These are phyloP conservation scores for Pipistrellus pipistrellus DNA, from an alignment of 2,797 vertebrate species.

Conservation along the genomic window DNA sequence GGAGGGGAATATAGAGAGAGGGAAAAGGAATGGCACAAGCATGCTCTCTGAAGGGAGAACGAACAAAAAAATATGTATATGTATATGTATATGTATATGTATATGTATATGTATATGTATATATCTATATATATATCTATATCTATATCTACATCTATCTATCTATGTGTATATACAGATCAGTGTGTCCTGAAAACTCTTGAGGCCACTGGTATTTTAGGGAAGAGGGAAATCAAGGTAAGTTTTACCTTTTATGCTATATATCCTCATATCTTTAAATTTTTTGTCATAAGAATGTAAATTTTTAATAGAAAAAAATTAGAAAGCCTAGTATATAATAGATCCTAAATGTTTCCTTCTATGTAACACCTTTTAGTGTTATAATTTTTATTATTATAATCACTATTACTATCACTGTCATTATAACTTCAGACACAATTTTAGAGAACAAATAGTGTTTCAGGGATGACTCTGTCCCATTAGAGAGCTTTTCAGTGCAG, in stretches of 20 bases:
- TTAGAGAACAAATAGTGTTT: constrained; percentile 48
- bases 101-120: no score
- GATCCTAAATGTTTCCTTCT: neutral
- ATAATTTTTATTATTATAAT: neutral
- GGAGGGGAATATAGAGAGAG: no score
- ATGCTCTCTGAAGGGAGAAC: neutral
- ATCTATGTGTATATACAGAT: neutral
- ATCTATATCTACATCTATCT: neutral
- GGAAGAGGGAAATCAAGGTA: neutral
- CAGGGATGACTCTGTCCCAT: neutral
- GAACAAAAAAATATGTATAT: neutral
- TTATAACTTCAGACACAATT: constrained; percentile 14
- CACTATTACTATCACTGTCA: neutral
- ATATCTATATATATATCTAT: neutral
- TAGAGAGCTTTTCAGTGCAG: neutral
- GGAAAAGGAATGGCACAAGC: no score
- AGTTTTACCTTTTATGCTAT: neutral
- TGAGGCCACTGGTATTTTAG: neutral
- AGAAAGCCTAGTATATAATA: neutral
- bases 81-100: no score
- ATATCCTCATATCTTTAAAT: neutral
- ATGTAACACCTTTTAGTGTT: neutral
- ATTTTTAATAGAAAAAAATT: neutral
- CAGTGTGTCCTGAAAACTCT: constrained; percentile 8
- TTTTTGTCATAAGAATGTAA: neutral